Base-by-base conservation (phyloP, 2,113 vertebrate species). In the Taurulus bubalis region DNA sequence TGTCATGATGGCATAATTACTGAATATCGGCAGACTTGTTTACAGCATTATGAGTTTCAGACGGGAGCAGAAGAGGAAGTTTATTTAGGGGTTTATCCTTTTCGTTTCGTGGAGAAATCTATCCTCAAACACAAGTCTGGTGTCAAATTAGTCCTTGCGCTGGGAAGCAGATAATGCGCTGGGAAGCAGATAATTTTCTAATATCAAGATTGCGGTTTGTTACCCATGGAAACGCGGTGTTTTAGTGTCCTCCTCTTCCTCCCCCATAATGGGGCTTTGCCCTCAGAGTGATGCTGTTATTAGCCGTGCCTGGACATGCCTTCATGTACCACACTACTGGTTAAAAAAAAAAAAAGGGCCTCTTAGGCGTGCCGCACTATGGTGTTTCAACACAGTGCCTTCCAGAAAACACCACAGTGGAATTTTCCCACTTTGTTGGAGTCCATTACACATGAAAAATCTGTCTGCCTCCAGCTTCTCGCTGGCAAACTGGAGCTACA, bases 241-340 rank as follows among this genome's bases (percentile, higher is more conserved):
- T 72, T 85, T 69, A 18, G 45, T 71, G 42, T 56, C 66, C 59
- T 85, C 47, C 40, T n/a, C 1, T 80, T 82, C 38, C 78, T 36
- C 73, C 67, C 77, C 22, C 26, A 58, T 81, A 67, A 62, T 34
- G 38, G 82, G 73, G 73, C 85, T 82, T 73, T 70, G 47, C 83
- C 51, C 14, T 79, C 56, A 75, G 79, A 82, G 77, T 74, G 69
- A 83, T 83, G 18, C 82, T 82, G 75, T 79, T 80, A 86, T 82
- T 89, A 85, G 71, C 80, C 83, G 80, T 89, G 84, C 81, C 89
- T 80, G 79, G 78, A 83, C 90, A 91, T 88, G 87, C 64, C 66
- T 72, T 73, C 71, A 59, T 72, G 42, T 34, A 79, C 83, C 69
- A 79, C 84, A 74, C 69, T 2, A 4, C 51, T 65, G 76, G 76